phyloP scores from a whole-genome alignment of 2,888 invertebrate genomes.

The Aleiodes leptofemur region DNA sequence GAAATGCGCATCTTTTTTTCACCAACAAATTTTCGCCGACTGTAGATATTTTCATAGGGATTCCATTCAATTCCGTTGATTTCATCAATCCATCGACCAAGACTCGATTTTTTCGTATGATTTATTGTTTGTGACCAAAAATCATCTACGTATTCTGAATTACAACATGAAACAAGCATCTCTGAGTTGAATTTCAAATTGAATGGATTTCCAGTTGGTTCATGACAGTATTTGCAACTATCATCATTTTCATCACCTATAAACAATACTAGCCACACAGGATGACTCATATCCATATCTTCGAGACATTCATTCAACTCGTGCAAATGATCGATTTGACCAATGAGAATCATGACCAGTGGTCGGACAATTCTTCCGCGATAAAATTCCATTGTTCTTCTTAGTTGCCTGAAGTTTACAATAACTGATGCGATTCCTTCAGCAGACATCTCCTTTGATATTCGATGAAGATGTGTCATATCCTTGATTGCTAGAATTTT shows the following conservation, averaged over 20 bases:
- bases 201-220: slow-evolving; percentile 59
- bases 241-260: slow-evolving; percentile 36
- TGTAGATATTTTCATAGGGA: too few relatives aligned
- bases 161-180: slow-evolving; percentile 60
- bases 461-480: background rate
- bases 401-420: background rate
- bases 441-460: background rate
- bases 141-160: slow-evolving; percentile 56
- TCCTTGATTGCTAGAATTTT: background rate
- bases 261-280: slow-evolving; percentile 66
- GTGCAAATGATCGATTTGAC: slow-evolving; percentile 46
- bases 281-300: slow-evolving; percentile 51
- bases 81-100: background rate
- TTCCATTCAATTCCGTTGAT: too few relatives aligned
- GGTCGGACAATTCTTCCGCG: slow-evolving; percentile 49
- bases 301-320: slow-evolving; percentile 54
- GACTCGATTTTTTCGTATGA: background rate
- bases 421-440: background rate
- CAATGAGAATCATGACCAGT: slow-evolving; percentile 57
- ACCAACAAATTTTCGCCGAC: too few relatives aligned
- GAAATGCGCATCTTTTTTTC: too few relatives aligned
- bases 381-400: background rate
- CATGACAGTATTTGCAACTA: slow-evolving; percentile 51
- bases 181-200: slow-evolving; percentile 61
- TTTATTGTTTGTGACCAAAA: slow-evolving; percentile 55